Evolutionary conservation across 2,888 invertebrate species (phyloP), one percentile per base, ranked within the genome.

Genomic region (Cantharis flavilabris): DNA sequence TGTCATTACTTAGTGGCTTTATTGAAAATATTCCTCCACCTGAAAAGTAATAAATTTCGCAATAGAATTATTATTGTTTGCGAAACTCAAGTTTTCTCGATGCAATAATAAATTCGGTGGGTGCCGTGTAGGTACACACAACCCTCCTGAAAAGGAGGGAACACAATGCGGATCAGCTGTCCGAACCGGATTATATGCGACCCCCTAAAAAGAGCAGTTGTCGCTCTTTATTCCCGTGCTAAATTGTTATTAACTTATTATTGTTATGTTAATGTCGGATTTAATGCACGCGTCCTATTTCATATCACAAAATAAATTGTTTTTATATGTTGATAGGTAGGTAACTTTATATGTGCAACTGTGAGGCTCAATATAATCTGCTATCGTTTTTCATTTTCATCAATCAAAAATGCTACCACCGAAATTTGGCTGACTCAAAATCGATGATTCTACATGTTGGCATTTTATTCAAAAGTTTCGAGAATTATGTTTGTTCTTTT

Each of bases 161-260:
- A 67, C 62, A 26, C 49, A 62, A 64, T 75, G 16, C 70, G 64
- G 76, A 79, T 79, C 79, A 76, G 76, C 79, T 76, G 76, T 64
- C 72, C 69, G 76, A 76, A 73, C 73, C 71, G 79, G 79, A 79
- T 79, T 79, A 79, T 74, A 30, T 13, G 62, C 67, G 64, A 72
- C 73, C 74, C 76, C 78, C 76, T 76, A 76, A 83, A 83, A 83
- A 82, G 83, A 83, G 83, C 83, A 83, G 81, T 83, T 82, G 82
- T 82, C 82, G 80, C 76, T 72, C 77, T 81, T 78, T 79, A 81
- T 82, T 81, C 81, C 82, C 82, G 82, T 82, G 81, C 80, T 81
- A 82, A 83, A 83, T 83, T 83, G 82, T 83, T 83, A 83, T 83
- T 83, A 83, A 83, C 83, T 83, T 82, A 82, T 82, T 81, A 82